These are phyloP conservation scores for Butorides virescens DNA, from an alignment of 2,113 vertebrate species.

Conservation along the genomic window DNA sequence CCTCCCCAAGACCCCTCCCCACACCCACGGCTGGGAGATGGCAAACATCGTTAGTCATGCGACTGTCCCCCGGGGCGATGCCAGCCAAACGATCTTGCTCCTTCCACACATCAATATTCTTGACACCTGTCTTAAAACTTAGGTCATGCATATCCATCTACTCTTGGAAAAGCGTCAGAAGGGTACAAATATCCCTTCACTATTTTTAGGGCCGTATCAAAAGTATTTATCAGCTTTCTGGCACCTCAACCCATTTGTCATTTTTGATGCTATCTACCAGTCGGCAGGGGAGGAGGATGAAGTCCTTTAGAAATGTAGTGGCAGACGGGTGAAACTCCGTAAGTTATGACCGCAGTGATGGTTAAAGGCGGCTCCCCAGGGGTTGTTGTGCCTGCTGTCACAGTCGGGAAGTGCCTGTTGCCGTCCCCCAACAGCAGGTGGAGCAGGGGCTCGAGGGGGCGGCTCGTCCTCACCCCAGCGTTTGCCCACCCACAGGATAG, in stretches of 20 bases:
- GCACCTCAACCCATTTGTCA: conserved; percentile 70
- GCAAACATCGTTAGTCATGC: conserved; percentile 60
- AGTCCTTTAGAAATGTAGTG: neutral
- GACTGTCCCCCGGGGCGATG: neutral
- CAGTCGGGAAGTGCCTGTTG: fast-evolving
- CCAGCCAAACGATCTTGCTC: conserved; percentile 59
- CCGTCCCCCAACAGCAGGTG: neutral
- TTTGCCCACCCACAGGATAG: neutral
- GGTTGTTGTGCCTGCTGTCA: neutral
- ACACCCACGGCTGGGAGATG: neutral
- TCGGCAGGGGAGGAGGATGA: neutral
- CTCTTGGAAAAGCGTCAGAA: conserved; percentile 67
- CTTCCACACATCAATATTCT: conserved; percentile 59
- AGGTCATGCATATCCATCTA: conserved; percentile 76
- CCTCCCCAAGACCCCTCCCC: neutral
- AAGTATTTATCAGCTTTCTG: conserved; percentile 74
- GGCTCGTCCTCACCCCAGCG: fast-evolving
- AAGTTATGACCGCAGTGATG: neutral
- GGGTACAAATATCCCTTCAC: conserved; percentile 63
- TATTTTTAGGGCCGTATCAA: conserved; percentile 77
- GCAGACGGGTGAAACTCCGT: neutral
- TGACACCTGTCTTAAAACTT: conserved; percentile 66
- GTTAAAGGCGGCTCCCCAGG: neutral
- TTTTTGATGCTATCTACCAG: conserved; percentile 25
- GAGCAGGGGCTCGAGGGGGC: neutral